Base-by-base conservation (phyloP, 2,888 invertebrate genomes). In the Drosophila borealis region DNA sequence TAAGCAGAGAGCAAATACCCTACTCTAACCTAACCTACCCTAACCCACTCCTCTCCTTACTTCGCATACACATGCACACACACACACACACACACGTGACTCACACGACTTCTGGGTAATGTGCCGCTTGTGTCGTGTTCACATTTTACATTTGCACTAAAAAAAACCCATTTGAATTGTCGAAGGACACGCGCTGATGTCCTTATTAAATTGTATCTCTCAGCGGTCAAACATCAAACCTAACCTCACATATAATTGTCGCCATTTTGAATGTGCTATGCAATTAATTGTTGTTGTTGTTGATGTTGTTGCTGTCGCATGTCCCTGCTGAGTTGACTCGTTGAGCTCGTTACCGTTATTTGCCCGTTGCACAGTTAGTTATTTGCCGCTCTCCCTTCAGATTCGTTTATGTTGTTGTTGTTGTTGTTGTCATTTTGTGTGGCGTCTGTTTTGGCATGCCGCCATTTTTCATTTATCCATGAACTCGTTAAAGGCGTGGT, bases 401-500 rank as follows among this genome's bases (percentile, higher is more conserved):
- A 53, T 29, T 39, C 56, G 19, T 34, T n/a, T 45, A 17, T 8
- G 39, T 9, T 13, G 4, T 25, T 48, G 5, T 54, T 57, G 44
- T 56, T 70, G 59, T 29, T 54, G 44, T 57, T 70, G 62, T 36
- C 66, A 39, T 61, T 70, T 64, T 71, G 55, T 61, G 61, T 73
- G 57, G 60, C 63, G 70, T 73, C 67, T 62, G 68, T 69, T 74
- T 88, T 89, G 89, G 90, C 90, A 89, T 77, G 70, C 75, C 83
- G 90, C 90, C 89, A 90, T 88, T 87, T 89, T 79, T 79, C 80
- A 76, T 82, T 74, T 80, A 79, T 74, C 77, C 80, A 80, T 78
- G 77, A 78, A 84, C 78, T 82, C 75, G 74, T 81, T 79, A 73
- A 74, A 71, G 80, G 88, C 85, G 85, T 80, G 86, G 82, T 68